Evolutionary conservation across 2,797 vertebrate species (phyloP).

Genomic region (Pipistrellus nathusii): DNA sequence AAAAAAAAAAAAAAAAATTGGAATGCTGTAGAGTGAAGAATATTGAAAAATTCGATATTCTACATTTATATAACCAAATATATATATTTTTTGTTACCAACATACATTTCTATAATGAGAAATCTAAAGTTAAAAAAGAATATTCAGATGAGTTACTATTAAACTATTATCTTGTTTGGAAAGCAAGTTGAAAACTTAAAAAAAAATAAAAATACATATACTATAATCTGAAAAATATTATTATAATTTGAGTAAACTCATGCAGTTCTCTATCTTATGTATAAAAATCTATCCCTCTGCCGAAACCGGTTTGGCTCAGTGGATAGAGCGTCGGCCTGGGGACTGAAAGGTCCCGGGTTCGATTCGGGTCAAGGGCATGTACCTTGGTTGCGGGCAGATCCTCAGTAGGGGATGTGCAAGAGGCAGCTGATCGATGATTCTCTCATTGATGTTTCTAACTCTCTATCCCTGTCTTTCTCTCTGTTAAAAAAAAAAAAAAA

Average conservation of each 20-base stretch:
- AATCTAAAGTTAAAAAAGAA: neutral
- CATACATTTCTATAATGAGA: neutral
- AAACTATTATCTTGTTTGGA: conserved; percentile 15
- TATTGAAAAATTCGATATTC: conserved; percentile 18
- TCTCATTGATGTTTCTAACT: too few species aligned
- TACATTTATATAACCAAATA: neutral
- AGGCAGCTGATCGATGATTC: too few species aligned
- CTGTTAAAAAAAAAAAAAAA: too few species aligned
- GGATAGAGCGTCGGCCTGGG: too few species aligned
- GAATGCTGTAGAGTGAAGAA: neutral
- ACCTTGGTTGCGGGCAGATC: too few species aligned
- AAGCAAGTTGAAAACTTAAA: neutral
- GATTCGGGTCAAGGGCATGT: too few species aligned
- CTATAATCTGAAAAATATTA: neutral
- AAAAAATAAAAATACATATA: conserved; percentile 39
- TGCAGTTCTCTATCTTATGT: neutral
- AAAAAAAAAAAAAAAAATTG: too few species aligned
- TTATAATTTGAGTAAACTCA: neutral
- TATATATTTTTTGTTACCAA: neutral
- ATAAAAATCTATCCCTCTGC: neutral
- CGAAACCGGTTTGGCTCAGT: too few species aligned
- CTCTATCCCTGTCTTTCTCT: too few species aligned
- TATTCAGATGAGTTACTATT: neutral
- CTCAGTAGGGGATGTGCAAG: too few species aligned
- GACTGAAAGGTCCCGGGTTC: too few species aligned